Base-by-base conservation (phyloP, 2,113 vertebrate genomes). In the Sebastes fasciatus region DNA sequence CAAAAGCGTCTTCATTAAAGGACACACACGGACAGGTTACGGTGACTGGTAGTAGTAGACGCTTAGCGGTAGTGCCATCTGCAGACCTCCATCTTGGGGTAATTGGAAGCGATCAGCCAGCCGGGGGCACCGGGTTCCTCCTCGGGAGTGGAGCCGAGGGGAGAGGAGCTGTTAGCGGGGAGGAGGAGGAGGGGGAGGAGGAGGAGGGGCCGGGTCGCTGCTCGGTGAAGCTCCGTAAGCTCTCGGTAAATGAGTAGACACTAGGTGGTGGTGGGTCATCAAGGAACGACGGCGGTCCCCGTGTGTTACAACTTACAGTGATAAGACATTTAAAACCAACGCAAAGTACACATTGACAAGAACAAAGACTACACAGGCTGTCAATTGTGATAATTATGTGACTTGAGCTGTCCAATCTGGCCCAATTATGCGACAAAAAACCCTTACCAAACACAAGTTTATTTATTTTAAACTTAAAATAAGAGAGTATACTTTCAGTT, bases 11-110 rank as follows among this genome's bases (percentile, higher is more conserved):
- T 88, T 86, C 79, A 34, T 86, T 80, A 34, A 84, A 82, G 94
- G 26, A 26, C 26, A 91, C 94, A 92, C 89, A 49, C 80, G 86
- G 90, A 83, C 88, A 26, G 86, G 87, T 48, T 87, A 48, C 61
- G 49, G 80, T 21, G 86, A 74, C 84, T 69, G 80, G 80, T 58
- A 82, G 80, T 69, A 80, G 80, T 58, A 82, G 80, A 77, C 78
- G 89, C 74, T 26, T 91, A 93, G 79, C 68, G 40, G 71, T 26
- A 26, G 26, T 82, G 92, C 93, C 95, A 94, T 94, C 90, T 92
- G 94, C 91, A 80, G 75, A 91, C 93, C 94, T 95, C 96, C 96
- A 96, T 96, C 91, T 95, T 96, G 84, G 90, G 92, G 86, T 82
- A 78, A 90, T 82, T 89, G 88, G 90, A 94, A 93, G 85, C 88